Conservation (phyloP, 1,140 invertebrate species). For the Drosophila athabasca region DNA sequence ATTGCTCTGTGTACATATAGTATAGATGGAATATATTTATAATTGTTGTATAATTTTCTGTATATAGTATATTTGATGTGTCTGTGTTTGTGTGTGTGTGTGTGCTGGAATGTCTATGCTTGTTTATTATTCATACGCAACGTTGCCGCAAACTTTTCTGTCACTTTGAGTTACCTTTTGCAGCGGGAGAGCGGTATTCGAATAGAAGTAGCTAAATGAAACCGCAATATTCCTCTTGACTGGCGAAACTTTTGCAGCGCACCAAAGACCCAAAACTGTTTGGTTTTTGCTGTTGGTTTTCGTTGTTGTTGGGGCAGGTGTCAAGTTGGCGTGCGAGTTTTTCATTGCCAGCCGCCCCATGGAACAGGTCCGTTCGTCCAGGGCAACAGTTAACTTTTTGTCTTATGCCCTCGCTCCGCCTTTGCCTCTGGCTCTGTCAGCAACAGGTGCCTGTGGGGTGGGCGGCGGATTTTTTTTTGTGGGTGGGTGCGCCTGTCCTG, state of each 20-base stretch:
- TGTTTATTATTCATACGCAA: conserved; percentile 75
- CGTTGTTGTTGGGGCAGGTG: conserved; percentile 46
- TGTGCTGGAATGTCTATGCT: conserved; percentile 54
- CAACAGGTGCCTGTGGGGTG: conserved; percentile 59
- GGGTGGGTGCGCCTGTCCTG: conserved; percentile 1
- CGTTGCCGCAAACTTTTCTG: conserved; percentile 57
- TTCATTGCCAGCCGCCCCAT: conserved; percentile 24
- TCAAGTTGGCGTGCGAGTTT: conserved; percentile 71
- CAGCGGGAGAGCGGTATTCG: neutral
- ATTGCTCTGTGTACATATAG: neutral
- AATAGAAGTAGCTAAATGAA: neutral
- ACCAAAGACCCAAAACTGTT: conserved; percentile 1
- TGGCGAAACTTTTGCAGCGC: conserved; percentile 20
- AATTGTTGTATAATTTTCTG: conserved; percentile 16
- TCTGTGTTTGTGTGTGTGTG: conserved; percentile 20
- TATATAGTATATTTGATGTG: conserved; percentile 29
- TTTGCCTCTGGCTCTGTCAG: conserved; percentile 44
- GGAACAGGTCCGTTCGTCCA: conserved; percentile 5
- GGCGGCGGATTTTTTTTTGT: too few relatives aligned
- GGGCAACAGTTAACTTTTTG: conserved; percentile 27
- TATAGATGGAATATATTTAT: conserved; percentile 3
- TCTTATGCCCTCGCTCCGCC: conserved; percentile 5
- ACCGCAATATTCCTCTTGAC: conserved; percentile 16
- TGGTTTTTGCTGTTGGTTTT: too few relatives aligned
- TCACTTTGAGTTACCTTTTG: conserved; percentile 59